Percentiles rank a stretch among this genome's conserved stretches.
These are phyloP conservation scores for Montipora capitata DNA, from an alignment of 92 coral and sea anemone species.

Conservation along the genomic window DNA sequence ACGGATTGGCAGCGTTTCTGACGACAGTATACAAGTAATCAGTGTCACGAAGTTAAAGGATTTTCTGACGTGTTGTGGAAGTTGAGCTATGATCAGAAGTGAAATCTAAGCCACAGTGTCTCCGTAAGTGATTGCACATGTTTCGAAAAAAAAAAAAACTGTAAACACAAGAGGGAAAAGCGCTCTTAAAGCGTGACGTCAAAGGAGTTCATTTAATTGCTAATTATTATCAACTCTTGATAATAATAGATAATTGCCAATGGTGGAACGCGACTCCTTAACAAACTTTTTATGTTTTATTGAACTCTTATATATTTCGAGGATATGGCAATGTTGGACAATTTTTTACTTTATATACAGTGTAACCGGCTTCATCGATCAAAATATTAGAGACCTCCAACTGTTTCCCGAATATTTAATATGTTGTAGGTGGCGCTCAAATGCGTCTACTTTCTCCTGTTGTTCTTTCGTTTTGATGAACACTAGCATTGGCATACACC, in stretches of 20 bases:
- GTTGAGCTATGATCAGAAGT: constrained; percentile 34
- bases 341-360: background rate
- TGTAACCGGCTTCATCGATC: background rate
- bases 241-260: constrained; percentile 47
- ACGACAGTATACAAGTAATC: constrained; percentile 1
- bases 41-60: constrained; percentile 40
- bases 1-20: constrained; percentile 22
- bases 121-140: constrained; percentile 59
- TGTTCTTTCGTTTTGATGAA: too few relatives aligned
- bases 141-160: constrained; percentile 21
- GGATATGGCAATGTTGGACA: background rate
- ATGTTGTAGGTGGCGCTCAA: background rate
- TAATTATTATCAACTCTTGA: constrained; percentile 68
- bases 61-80: constrained; percentile 42
- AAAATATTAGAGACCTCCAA: background rate
- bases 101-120: constrained; percentile 55
- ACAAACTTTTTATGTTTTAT: constrained; percentile 24
- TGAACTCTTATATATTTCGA: background rate
- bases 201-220: constrained; percentile 79
- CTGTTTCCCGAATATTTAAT: background rate
- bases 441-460: background rate
- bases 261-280: constrained; percentile 29
- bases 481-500: too few relatives aligned
- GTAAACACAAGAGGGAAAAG: constrained; percentile 40
- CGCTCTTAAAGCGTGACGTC: constrained; percentile 60